phyloP scores from a whole-genome alignment of 2,113 vertebrate species.

The Megaceryle maxima region DNA sequence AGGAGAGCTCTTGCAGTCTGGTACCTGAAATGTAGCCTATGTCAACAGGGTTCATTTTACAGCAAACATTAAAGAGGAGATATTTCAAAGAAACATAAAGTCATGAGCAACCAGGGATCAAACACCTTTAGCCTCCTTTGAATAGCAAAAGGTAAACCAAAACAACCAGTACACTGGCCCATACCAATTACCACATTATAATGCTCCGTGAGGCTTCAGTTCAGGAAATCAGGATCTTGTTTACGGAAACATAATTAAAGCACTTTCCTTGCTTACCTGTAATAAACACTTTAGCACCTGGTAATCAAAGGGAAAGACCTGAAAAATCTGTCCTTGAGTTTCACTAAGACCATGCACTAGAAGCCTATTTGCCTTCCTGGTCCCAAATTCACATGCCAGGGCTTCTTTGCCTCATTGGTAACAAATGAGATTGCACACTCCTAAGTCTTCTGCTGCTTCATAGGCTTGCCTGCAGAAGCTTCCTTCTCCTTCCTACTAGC shows the following conservation, averaged over 20 bases:
- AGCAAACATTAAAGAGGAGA: neutral
- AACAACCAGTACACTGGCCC: neutral
- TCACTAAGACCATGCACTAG: neutral
- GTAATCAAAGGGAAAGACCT: neutral
- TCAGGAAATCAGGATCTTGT: neutral
- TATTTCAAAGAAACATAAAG: slow-evolving; percentile 27
- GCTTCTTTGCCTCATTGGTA: neutral
- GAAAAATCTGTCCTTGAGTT: neutral
- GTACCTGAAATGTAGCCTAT: neutral
- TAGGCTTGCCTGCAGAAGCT: neutral
- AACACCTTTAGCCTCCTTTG: neutral
- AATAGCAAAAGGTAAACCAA: neutral
- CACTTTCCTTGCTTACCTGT: slow-evolving; percentile 4
- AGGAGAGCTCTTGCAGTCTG: neutral
- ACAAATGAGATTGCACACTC: neutral
- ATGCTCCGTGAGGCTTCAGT: neutral
- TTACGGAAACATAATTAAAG: slow-evolving; percentile 20
- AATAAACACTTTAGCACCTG: neutral
- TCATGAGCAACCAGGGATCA: neutral
- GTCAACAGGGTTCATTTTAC: slow-evolving; percentile 10
- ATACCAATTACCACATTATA: neutral
- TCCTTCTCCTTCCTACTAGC: neutral
- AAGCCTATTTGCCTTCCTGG: neutral
- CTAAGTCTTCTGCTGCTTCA: neutral
- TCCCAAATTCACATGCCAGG: neutral